Base-by-base conservation (phyloP, 2,797 vertebrate species). In the Catostomus latipinnis region DNA sequence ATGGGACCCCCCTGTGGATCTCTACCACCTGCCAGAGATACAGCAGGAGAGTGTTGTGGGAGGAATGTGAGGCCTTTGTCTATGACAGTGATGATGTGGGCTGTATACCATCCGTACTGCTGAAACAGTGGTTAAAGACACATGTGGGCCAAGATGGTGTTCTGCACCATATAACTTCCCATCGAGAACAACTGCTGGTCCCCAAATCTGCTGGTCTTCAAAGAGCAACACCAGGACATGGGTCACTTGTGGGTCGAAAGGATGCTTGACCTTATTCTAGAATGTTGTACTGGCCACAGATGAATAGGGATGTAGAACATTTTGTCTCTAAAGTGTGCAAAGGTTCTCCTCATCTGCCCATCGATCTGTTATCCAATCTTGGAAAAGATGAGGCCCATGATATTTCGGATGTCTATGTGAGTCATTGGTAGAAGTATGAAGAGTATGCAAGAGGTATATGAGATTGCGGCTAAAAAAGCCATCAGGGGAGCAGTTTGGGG, bases 41-140 rank as follows among this genome's bases (percentile, higher is more conserved):
- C 49, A 48, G n/a, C 6, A 80, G 34, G 52, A 14, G 49, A 1
- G 9, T 78, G 52, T 12, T 85, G 52, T 0, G 16, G 0, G 74
- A 85, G 8, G 81, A 83, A 45, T 81, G 71, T 63, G 11, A 82
- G 9, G 83, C 74, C 0, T 86, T 85, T 60, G 16, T 82, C 8
- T 79, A 4, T n/a, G 72, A 85, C 0, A 11, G 6, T 3, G 65
- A 81, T 0, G n/a, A 86, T 13, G 13, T 78, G 0, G 74, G 78
- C 3, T 78, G 12, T 1, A 80, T 85, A 2, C 80, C 80, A n/a
- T 80, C 79, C 1, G 52, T 49, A 11, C 48, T 86, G 11, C 58
- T 87, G 1, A 84, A 49, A 43, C 79, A 83, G 4, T 83, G 74
- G 80, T 1, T 74, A 0, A 82, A 86, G 22, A 45, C 81, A n/a